Percentiles rank a stretch among this genome's conserved stretches.
Evolutionary conservation across 2,888 invertebrate species (phyloP).

Genomic region (Eupithecia pulchellata): DNA sequence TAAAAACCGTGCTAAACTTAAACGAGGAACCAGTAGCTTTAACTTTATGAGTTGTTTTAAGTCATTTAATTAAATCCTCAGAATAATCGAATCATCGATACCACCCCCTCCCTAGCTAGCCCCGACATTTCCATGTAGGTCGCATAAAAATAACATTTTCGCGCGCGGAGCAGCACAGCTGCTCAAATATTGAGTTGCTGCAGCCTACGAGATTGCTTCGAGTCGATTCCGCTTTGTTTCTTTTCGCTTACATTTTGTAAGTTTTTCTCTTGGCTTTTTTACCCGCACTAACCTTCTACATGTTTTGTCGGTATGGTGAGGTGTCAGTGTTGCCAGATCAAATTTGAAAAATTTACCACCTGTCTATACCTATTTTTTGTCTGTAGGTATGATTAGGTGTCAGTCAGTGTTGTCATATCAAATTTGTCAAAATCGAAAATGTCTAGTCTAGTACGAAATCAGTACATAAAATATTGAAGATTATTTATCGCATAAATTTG

Average conservation of each 20-base stretch:
- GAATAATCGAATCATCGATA: constrained; percentile 40
- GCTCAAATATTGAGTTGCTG: constrained; percentile 80
- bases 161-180: constrained; percentile 70
- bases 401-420: neutral
- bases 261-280: constrained; percentile 19
- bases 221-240: constrained; percentile 21
- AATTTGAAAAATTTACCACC: no score
- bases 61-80: neutral
- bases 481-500: no score
- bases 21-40: no score
- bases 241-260: constrained; percentile 30
- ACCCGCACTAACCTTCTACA: neutral
- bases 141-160: constrained; percentile 82
- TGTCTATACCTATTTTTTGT: no score
- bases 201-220: constrained; percentile 41
- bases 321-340: neutral
- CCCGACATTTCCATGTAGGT: constrained; percentile 78
- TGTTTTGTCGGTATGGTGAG: neutral
- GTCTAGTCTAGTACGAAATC: neutral
- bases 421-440: neutral
- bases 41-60: no score
- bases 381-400: neutral
- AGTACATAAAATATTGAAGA: no score
- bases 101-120: constrained; percentile 60
- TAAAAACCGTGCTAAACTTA: no score